Evolutionary conservation across 2,113 vertebrate genomes (phyloP).

Genomic region (Callorhinus ursinus): DNA sequence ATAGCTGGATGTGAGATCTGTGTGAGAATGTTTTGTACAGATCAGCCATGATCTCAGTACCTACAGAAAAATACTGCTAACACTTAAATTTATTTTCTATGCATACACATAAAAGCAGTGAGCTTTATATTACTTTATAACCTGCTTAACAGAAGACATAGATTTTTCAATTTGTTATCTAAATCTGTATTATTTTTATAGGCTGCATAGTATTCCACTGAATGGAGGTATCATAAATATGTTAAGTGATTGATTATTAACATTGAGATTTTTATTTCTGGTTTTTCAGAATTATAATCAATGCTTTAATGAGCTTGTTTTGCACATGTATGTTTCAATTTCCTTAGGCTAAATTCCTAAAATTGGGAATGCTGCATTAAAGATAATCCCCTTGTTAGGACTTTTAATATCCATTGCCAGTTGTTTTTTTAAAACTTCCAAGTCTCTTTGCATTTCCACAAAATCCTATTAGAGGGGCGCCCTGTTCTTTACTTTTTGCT

Average conservation of each 20-base stretch:
- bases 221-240: neutral
- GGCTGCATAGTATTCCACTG: neutral
- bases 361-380: neutral
- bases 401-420: neutral
- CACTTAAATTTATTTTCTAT: neutral
- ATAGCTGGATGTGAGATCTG: neutral
- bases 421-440: neutral
- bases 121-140: neutral
- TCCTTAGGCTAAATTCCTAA: neutral
- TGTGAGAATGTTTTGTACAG: neutral
- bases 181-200: neutral
- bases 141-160: neutral
- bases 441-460: neutral
- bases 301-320: neutral
- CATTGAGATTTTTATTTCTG: neutral
- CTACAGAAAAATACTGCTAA: neutral
- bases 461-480: fast-evolving
- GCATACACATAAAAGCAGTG: neutral
- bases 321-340: neutral
- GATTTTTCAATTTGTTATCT: neutral
- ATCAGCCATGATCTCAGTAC: neutral
- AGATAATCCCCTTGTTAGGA: neutral
- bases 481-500: neutral
- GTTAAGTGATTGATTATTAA: neutral
- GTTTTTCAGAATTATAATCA: neutral